These are phyloP conservation scores for Vanessa cardui DNA, from an alignment of 2,888 invertebrate species.

Conservation along the genomic window DNA sequence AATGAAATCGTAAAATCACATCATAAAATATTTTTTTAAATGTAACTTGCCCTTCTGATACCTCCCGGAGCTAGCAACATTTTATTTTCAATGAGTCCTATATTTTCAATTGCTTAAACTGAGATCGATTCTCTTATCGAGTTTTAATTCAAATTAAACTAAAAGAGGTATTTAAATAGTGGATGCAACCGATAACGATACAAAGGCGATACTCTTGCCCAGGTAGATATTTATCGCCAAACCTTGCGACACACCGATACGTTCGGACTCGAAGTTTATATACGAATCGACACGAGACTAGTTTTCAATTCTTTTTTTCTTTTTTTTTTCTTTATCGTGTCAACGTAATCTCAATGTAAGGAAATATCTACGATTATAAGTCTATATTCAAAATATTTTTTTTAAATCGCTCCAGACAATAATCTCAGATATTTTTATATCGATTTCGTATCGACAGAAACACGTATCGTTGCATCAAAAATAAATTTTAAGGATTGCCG, in stretches of 20 bases:
- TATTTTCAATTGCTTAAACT: constrained; percentile 53
- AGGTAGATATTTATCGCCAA: constrained; percentile 1
- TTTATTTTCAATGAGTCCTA: constrained; percentile 47
- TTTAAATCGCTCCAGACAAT: neutral
- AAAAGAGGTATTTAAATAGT: constrained; percentile 50
- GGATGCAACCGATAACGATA: constrained; percentile 5
- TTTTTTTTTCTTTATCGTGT: neutral
- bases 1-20: neutral
- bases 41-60: neutral
- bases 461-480: constrained; percentile 6
- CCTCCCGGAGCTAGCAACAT: constrained; percentile 69
- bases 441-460: neutral
- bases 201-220: neutral
- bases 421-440: constrained; percentile 1
- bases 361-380: neutral
- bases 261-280: neutral
- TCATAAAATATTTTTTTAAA: neutral
- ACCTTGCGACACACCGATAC: constrained; percentile 3
- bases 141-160: constrained; percentile 55
- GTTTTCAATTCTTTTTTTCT: neutral
- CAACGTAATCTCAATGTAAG: neutral
- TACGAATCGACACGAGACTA: neutral
- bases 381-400: neutral
- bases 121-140: constrained; percentile 70
- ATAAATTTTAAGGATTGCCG: neutral